Percentiles rank a stretch among this genome's conserved stretches.
These are phyloP conservation scores for Saimiri boliviensis DNA, from an alignment of 2,113 vertebrate species.

Conservation along the genomic window DNA sequence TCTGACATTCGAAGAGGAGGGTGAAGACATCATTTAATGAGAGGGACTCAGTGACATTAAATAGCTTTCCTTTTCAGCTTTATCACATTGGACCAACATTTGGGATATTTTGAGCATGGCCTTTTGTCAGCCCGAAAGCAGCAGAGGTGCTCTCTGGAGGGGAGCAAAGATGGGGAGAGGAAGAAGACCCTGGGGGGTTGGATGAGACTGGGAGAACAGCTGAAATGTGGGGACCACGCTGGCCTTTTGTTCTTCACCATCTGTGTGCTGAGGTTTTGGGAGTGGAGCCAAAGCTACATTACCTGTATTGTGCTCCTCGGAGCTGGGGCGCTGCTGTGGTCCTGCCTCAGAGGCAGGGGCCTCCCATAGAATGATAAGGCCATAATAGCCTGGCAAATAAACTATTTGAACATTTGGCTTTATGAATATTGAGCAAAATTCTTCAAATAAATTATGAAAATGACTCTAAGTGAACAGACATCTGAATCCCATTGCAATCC, in stretches of 20 bases:
- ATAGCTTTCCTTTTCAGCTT: not conserved
- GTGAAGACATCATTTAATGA: constrained; percentile 19
- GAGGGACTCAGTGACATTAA: not conserved
- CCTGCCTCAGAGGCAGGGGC: not conserved
- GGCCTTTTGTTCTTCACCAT: constrained; percentile 74
- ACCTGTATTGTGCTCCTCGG: constrained; percentile 66
- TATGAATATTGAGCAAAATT: constrained; percentile 72
- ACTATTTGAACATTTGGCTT: constrained; percentile 66
- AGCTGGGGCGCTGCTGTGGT: not conserved
- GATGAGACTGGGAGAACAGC: constrained; percentile 58
- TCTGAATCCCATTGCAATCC: constrained; percentile 62
- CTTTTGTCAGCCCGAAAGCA: constrained; percentile 39
- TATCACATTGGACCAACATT: constrained; percentile 27
- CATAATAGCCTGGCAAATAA: constrained; percentile 40
- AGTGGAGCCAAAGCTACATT: constrained; percentile 59
- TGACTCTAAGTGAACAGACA: constrained; percentile 48
- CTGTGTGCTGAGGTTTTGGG: constrained; percentile 69
- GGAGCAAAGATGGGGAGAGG: not conserved
- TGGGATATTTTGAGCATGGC: not conserved
- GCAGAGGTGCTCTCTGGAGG: not conserved
- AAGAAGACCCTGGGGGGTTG: not conserved
- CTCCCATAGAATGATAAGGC: not conserved
- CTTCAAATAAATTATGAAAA: constrained; percentile 73
- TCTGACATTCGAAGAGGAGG: constrained; percentile 51
- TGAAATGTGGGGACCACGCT: constrained; percentile 47